These are phyloP conservation scores for Phalacrocorax carbo DNA, from an alignment of 2,113 vertebrate species.

Conservation along the genomic window DNA sequence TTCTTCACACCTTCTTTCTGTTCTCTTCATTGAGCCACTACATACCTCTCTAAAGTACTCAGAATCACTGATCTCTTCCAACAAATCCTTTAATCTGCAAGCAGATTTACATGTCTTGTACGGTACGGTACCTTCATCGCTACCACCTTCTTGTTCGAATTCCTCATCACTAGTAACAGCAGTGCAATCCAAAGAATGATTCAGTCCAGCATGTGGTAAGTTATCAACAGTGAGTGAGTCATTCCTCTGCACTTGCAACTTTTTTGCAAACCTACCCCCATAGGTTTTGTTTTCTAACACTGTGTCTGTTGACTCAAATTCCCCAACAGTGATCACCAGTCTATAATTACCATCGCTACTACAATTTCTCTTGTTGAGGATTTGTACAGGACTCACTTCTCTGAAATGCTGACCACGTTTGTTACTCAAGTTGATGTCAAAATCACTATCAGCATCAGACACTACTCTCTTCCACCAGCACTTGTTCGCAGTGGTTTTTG, in stretches of 20 bases:
- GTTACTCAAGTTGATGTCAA: conserved; percentile 63
- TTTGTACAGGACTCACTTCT: conserved; percentile 32
- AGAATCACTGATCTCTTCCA: conserved; percentile 75
- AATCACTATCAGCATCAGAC: conserved; percentile 28
- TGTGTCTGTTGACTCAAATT: neutral
- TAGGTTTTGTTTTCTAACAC: neutral
- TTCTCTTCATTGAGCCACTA: neutral
- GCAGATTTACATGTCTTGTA: neutral
- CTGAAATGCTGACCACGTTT: neutral
- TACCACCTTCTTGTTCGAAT: neutral
- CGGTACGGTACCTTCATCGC: neutral
- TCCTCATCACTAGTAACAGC: neutral
- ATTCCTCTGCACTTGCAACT: conserved; percentile 2
- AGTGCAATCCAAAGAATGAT: conserved; percentile 6
- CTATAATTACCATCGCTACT: neutral
- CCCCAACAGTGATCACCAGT: conserved; percentile 2
- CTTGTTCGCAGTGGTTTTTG: neutral
- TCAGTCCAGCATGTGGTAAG: neutral
- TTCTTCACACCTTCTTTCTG: conserved; percentile 30
- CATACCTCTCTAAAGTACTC: conserved; percentile 64
- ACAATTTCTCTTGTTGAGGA: neutral
- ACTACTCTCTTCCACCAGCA: conserved; percentile 74
- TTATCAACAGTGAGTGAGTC: neutral
- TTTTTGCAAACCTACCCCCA: conserved; percentile 1
- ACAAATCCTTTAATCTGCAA: conserved; percentile 61